Conservation (phyloP, 2,113 vertebrate genomes). For the Hemichromis elongatus region DNA sequence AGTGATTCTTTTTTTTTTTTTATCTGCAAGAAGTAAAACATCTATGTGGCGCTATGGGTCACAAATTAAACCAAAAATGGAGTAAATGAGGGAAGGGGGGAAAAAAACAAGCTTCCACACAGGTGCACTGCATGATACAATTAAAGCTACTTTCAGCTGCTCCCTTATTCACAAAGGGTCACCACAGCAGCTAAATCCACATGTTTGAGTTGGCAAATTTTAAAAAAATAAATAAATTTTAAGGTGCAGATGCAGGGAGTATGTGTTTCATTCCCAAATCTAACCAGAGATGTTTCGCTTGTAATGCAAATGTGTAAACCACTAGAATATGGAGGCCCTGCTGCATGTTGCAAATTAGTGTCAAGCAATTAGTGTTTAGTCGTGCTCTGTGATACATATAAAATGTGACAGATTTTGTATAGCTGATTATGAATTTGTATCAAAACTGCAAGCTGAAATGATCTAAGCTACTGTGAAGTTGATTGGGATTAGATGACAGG, state of each 20-base stretch:
- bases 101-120: not conserved
- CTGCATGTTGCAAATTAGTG: not conserved
- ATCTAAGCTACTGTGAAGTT: not conserved
- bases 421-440: not conserved
- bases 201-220: not conserved
- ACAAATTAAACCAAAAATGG: not conserved
- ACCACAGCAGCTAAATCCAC: not conserved
- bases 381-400: not conserved
- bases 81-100: not conserved
- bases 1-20: not conserved
- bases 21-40: not conserved
- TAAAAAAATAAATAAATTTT: no score
- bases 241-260: not conserved
- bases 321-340: not conserved
- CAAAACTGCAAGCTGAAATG: not conserved
- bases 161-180: not conserved
- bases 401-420: not conserved
- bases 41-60: not conserved
- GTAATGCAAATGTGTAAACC: not conserved
- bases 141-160: not conserved
- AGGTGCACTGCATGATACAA: not conserved
- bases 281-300: accelerated
- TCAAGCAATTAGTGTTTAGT: not conserved
- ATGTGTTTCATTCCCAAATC: not conserved
- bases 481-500: not conserved